Evolutionary conservation across 2,797 vertebrate genomes (phyloP).

Genomic region (Varecia variegata): DNA sequence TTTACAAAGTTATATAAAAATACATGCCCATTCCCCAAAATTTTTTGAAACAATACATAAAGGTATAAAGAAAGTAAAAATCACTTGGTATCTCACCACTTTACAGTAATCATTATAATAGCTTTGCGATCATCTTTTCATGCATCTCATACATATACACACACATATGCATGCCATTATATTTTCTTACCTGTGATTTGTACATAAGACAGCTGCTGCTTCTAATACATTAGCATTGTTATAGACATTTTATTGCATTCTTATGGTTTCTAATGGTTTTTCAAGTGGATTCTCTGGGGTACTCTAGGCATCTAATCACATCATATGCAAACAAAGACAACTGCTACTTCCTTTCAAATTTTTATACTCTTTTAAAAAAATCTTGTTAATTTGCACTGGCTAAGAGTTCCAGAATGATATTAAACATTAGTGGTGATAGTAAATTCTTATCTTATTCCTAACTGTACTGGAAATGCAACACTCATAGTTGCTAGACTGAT

Average conservation of each 20-base stretch:
- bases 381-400: not conserved
- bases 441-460: not conserved
- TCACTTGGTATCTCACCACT: not conserved
- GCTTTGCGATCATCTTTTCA: not conserved
- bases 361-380: not conserved
- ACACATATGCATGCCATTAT: not conserved
- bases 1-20: conserved; percentile 25
- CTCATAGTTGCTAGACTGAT: not conserved
- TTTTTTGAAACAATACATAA: not conserved
- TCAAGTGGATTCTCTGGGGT: not conserved
- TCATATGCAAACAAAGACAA: not conserved
- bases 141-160: not conserved
- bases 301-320: not conserved
- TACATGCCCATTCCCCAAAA: not conserved
- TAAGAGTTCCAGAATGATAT: not conserved
- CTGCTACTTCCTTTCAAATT: not conserved
- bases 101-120: not conserved
- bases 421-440: not conserved
- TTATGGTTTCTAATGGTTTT: not conserved
- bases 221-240: not conserved
- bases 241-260: not conserved
- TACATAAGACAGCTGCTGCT: not conserved
- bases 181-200: not conserved
- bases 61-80: conserved; percentile 22
- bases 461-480: not conserved